Conservation (phyloP, 2,797 vertebrate genomes). For the Macropodus opercularis region DNA sequence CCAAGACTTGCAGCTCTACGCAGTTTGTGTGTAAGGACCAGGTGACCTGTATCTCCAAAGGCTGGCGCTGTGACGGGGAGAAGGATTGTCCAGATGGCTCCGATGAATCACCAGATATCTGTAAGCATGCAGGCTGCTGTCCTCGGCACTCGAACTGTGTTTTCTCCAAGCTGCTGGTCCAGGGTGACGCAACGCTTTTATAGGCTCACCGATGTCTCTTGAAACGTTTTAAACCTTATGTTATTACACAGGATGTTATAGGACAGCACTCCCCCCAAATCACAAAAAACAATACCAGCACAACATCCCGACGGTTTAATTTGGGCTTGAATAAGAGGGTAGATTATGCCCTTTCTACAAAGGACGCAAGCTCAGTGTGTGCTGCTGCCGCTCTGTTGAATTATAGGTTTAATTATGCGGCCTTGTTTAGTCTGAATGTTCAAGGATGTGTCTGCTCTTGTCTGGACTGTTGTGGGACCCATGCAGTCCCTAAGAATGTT, state of each 20-base stretch:
- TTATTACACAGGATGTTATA: slow-evolving; percentile 15
- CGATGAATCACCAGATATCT: slow-evolving; percentile 95
- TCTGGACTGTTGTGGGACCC: slow-evolving; percentile 59
- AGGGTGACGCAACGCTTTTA: neutral
- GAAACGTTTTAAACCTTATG: neutral
- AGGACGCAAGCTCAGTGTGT: slow-evolving; percentile 50
- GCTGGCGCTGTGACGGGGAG: slow-evolving; percentile 97
- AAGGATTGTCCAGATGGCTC: slow-evolving; percentile 98
- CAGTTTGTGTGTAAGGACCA: slow-evolving; percentile 98
- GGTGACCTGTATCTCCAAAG: slow-evolving; percentile 97
- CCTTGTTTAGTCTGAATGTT: slow-evolving; percentile 76
- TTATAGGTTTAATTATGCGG: slow-evolving; percentile 73
- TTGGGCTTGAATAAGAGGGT: slow-evolving; percentile 36
- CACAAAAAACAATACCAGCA: slow-evolving; percentile 28
- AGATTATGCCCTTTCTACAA: slow-evolving; percentile 49
- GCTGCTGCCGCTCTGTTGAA: slow-evolving; percentile 53
- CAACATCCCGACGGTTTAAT: slow-evolving; percentile 48
- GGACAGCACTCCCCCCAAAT: slow-evolving; percentile 14
- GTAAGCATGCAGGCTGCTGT: slow-evolving; percentile 81
- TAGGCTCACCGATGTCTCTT: too few relatives aligned
- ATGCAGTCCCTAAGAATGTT: slow-evolving; percentile 44
- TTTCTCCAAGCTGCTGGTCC: slow-evolving; percentile 13
- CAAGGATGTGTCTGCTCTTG: slow-evolving; percentile 69
- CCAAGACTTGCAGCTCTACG: slow-evolving; percentile 96
- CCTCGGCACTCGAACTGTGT: neutral